Percentiles rank a stretch among this genome's conserved stretches.
Evolutionary conservation across 2,113 vertebrate genomes (phyloP).

Genomic region (Hippocampus zosterae): DNA sequence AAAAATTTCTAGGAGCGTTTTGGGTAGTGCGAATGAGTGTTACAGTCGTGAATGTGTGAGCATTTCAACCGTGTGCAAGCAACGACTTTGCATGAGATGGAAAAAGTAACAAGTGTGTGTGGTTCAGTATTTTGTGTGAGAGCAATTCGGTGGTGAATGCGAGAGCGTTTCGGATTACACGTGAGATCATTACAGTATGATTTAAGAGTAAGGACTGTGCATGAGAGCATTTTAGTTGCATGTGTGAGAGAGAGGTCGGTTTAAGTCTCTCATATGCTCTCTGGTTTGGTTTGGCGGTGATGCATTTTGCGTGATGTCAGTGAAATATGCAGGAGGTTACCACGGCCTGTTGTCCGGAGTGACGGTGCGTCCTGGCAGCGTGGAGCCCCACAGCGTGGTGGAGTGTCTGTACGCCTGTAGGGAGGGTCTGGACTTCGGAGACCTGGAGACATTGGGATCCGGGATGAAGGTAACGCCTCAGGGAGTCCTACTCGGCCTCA

Average conservation of each 20-base stretch:
- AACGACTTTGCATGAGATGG: no score
- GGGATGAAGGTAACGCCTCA: slow-evolving; percentile 89
- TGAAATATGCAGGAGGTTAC: slow-evolving; percentile 85
- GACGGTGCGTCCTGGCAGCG: slow-evolving; percentile 89
- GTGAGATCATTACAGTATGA: no score
- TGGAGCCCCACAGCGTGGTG: slow-evolving; percentile 96
- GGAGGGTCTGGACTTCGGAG: slow-evolving; percentile 96
- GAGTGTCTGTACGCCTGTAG: slow-evolving; percentile 98
- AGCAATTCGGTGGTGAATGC: no score
- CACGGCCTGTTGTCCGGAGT: slow-evolving; percentile 95
- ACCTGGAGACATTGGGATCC: slow-evolving; percentile 96
- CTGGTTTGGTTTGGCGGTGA: background rate
- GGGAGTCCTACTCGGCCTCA: background rate
- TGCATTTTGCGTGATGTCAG: slow-evolving; percentile 42
- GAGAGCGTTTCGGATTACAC: no score
- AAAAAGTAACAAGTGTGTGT: no score
- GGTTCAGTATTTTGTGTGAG: no score
- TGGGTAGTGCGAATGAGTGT: no score
- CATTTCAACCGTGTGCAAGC: no score
- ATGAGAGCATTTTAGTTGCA: no score
- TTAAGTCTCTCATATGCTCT: background rate
- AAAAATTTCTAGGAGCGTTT: no score
- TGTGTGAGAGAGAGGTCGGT: background rate
- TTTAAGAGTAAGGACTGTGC: no score
- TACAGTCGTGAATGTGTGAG: no score